Base-by-base conservation (phyloP, 2,797 vertebrate species). In the Momotus momota region DNA sequence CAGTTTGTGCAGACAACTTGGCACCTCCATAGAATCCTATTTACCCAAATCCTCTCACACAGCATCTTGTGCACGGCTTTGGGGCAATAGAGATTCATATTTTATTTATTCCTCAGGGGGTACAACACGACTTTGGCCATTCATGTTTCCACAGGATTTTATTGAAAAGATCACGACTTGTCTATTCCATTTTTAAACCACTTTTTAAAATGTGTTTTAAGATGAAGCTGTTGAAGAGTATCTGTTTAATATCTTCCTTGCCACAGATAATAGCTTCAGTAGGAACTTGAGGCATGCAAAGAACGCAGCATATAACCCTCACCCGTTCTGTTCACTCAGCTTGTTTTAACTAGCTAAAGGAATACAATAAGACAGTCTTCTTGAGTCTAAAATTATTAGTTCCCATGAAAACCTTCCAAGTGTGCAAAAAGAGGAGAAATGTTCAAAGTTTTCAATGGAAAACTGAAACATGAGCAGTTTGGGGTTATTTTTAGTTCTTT, bases 221-320 rank as follows among this genome's bases (percentile, higher is more conserved):
- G 77, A 90, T 55, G 14, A 78, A 91, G 35, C 65, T 90, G 38
- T 81, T 65, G 46, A 79, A 51, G 23, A 16, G 13, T 83, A 62
- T 88, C 71, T 82, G 52, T 85, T 94, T 93, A 74, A 78, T 74
- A 7, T 86, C 51, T 94, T 91, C 26, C 57, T 83, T 91, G 62
- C 35, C 71, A n/a, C n/a, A 71, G 61, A 64, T 71, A 86, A 69
- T 40, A 79, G 33, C 60, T 87, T 64, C 62, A 78, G 33, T 73
- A 70, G 41, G 70, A 90, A 77, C 70, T 52, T 35, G 31, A 84
- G 61, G 60, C 66, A 90, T 80, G 43, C 64, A 60, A 87, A 80
- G 43, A 73, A 80, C 0, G 0, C 48, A 38, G 3, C 57, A 12
- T 72, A 48, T 66, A 88, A 60, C 46, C 43, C 20, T 75, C 66